Evolutionary conservation across 1,140 invertebrate genomes (phyloP).

Genomic region (Drosophila melanica): DNA sequence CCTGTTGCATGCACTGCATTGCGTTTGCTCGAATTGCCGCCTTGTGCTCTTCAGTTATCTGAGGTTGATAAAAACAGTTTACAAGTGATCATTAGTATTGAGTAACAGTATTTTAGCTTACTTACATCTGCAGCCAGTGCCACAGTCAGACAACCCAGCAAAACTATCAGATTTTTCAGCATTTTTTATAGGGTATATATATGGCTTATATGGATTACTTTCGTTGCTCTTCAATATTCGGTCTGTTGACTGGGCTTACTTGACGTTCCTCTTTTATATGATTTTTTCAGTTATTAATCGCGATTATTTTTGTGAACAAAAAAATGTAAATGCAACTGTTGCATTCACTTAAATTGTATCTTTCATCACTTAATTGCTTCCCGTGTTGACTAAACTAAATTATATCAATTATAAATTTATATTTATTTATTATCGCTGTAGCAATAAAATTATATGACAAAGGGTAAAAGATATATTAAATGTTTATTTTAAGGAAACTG

Average conservation of each 20-base stretch:
- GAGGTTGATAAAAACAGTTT: neutral
- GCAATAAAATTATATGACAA: too few relatives aligned
- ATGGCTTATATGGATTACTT: neutral
- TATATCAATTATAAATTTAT: neutral
- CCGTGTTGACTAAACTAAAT: constrained; percentile 8
- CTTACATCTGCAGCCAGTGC: constrained; percentile 45
- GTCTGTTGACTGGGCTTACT: constrained; percentile 8
- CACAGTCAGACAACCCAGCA: constrained; percentile 32
- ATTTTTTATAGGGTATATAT: neutral
- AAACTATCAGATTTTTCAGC: constrained; percentile 49
- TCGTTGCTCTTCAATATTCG: neutral
- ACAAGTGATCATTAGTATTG: too few relatives aligned
- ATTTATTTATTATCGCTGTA: too few relatives aligned
- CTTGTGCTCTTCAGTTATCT: constrained; percentile 26
- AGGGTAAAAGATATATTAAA: too few relatives aligned
- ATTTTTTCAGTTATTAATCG: neutral
- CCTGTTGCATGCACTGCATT: constrained; percentile 38
- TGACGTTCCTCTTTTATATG: constrained; percentile 26
- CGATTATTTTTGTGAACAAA: neutral
- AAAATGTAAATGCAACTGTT: neutral
- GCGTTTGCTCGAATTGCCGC: neutral
- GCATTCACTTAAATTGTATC: neutral
- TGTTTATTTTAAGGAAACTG: too few relatives aligned
- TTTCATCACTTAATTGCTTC: constrained; percentile 16
- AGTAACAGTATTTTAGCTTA: neutral